These are phyloP conservation scores for Drosophila virilis DNA, from an alignment of 1,140 invertebrate species.

Conservation along the genomic window DNA sequence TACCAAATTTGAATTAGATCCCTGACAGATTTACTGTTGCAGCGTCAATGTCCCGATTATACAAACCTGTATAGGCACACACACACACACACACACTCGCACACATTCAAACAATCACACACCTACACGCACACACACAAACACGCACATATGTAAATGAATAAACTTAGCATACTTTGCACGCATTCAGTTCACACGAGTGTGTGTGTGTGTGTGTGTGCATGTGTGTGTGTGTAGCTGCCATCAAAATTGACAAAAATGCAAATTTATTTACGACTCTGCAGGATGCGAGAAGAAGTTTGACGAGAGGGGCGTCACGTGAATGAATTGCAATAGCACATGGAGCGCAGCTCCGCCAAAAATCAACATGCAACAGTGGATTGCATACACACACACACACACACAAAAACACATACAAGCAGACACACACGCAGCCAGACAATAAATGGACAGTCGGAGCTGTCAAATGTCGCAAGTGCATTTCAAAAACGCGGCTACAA, in stretches of 20 bases:
- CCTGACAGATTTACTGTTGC: constrained; percentile 16
- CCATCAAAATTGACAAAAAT: constrained; percentile 81
- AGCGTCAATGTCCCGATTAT: constrained; percentile 1
- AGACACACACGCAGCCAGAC: not conserved
- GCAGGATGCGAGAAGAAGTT: constrained; percentile 55
- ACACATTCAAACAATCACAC: not conserved
- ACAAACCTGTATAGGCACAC: not conserved
- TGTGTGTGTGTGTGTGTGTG: constrained; percentile 1
- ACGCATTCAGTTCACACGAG: constrained; percentile 48
- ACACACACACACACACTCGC: not conserved
- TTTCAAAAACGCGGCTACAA: constrained; percentile 74
- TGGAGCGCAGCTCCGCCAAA: constrained; percentile 56
- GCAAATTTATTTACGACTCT: constrained; percentile 80
- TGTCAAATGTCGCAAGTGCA: constrained; percentile 79
- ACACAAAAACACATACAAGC: not conserved
- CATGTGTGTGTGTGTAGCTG: constrained; percentile 43
- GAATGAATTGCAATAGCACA: constrained; percentile 69
- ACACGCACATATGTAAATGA: constrained; percentile 20
- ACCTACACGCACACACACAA: too few species aligned
- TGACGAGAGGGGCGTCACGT: constrained; percentile 49
- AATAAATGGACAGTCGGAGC: constrained; percentile 64
- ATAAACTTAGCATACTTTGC: constrained; percentile 70
- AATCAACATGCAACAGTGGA: constrained; percentile 68
- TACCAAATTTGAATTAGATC: constrained; percentile 15
- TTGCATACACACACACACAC: constrained; percentile 11